Evolutionary conservation across 2,888 invertebrate species (phyloP).

Genomic region (Lithophane leautieri): DNA sequence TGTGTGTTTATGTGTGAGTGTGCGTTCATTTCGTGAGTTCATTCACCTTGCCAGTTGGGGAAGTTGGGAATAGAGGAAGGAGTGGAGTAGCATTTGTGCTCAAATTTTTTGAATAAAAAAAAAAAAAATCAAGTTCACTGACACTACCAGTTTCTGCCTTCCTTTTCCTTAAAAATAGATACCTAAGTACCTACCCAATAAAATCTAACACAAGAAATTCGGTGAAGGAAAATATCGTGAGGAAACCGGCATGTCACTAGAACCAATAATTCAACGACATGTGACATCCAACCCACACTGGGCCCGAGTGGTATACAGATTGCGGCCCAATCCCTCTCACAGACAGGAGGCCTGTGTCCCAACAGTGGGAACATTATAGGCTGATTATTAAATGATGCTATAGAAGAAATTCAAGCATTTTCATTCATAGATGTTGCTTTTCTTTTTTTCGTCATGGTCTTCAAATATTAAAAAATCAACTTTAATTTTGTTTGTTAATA

Average conservation of each 20-base stretch:
- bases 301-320: too few relatives aligned
- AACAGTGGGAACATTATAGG: too few relatives aligned
- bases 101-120: background rate
- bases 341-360: too few relatives aligned
- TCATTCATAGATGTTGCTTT: background rate
- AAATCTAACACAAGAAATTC: background rate
- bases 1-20: conserved; percentile 72
- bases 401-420: background rate
- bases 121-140: too few relatives aligned
- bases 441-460: background rate
- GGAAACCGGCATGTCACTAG: too few relatives aligned
- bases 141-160: background rate
- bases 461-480: background rate
- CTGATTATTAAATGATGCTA: too few relatives aligned
- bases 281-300: too few relatives aligned
- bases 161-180: background rate
- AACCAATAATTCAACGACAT: too few relatives aligned
- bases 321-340: too few relatives aligned
- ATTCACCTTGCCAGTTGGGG: conserved; percentile 89
- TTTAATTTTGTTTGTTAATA: too few relatives aligned
- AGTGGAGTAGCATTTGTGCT: conserved; percentile 70
- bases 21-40: conserved; percentile 89
- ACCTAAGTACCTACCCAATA: background rate
- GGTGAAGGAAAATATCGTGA: too few relatives aligned
- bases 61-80: conserved; percentile 82